Conservation (phyloP, 2,113 vertebrate genomes). For the Lepus europaeus region DNA sequence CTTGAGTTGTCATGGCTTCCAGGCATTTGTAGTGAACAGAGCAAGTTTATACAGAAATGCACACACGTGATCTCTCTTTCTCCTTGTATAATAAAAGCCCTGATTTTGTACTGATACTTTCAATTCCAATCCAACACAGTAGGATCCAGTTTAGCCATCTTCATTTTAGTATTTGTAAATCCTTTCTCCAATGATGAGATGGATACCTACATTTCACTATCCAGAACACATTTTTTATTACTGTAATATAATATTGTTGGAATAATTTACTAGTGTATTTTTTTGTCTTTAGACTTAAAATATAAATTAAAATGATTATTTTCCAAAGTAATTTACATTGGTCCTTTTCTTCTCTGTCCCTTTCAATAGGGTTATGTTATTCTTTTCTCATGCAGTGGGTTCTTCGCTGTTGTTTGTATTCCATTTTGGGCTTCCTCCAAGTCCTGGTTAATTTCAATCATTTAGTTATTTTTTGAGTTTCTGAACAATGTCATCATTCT, state of each 20-base stretch:
- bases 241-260: background rate
- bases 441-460: background rate
- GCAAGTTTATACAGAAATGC: background rate
- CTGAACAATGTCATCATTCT: background rate
- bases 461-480: background rate
- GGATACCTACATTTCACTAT: background rate
- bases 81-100: background rate
- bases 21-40: background rate
- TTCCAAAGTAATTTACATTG: background rate
- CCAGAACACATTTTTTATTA: background rate
- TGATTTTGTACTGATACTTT: background rate
- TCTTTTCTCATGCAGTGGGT: background rate
- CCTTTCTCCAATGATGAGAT: background rate
- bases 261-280: constrained; percentile 15
- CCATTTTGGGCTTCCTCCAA: background rate
- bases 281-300: constrained; percentile 39
- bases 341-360: background rate
- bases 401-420: background rate
- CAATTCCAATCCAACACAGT: no score
- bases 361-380: background rate
- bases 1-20: background rate
- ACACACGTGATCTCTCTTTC: background rate
- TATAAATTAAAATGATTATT: background rate
- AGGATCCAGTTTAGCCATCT: background rate
- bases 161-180: background rate